phyloP scores from a whole-genome alignment of 53 echinoderm and acorn worm species.

The Echinometra lucunter region DNA sequence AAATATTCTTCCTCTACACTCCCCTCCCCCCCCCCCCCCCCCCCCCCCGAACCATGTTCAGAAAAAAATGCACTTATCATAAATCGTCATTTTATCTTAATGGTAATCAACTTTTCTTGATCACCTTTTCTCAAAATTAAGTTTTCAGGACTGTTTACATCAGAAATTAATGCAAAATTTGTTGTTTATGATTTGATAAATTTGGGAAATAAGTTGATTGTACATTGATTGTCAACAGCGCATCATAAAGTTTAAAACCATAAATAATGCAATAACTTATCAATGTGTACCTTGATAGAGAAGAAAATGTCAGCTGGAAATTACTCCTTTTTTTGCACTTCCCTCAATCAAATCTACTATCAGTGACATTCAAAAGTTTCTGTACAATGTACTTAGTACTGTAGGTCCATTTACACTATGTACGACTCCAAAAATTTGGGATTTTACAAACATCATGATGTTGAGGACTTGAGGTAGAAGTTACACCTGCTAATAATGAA shows the following conservation, averaged over 20 bases:
- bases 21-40: too few relatives aligned
- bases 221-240: too few relatives aligned
- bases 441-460: too few relatives aligned
- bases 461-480: too few relatives aligned
- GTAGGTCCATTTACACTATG: background rate
- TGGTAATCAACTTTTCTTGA: background rate
- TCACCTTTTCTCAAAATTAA: background rate
- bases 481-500: too few relatives aligned
- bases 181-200: background rate
- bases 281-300: background rate
- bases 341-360: background rate
- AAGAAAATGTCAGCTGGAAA: background rate
- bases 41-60: background rate
- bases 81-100: background rate
- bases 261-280: background rate
- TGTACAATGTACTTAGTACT: background rate
- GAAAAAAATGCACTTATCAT: background rate
- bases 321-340: background rate
- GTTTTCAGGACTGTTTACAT: background rate
- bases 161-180: background rate
- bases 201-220: background rate
- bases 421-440: background rate
- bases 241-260: too few relatives aligned
- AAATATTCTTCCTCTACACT: too few relatives aligned
- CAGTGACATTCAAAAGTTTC: background rate